A percentile compares a stretch with the other conserved stretches of the same genome.
These are phyloP conservation scores for Parauchenoglanis punctatus DNA, from an alignment of 2,797 vertebrate species.

Conservation along the genomic window DNA sequence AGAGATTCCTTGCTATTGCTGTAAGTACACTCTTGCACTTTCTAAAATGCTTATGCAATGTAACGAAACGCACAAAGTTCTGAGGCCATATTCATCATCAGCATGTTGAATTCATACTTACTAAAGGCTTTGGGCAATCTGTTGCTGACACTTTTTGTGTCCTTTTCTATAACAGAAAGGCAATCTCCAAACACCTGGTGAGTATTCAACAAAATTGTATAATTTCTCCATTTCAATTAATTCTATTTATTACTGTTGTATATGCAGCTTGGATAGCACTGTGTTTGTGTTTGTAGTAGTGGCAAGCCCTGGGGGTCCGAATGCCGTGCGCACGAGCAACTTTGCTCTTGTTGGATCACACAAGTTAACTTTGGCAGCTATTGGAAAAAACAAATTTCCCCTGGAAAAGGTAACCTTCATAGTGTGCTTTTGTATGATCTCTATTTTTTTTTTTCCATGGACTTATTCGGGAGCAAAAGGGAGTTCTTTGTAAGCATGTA, in stretches of 20 bases:
- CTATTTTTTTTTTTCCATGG: not conserved
- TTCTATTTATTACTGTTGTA: not conserved
- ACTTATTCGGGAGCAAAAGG: not conserved
- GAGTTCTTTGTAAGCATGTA: not conserved
- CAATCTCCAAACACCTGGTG: conserved; percentile 88
- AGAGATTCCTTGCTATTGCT: conserved; percentile 90
- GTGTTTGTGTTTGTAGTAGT: conserved; percentile 72
- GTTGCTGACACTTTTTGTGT: not conserved
- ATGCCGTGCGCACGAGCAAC: conserved; percentile 88
- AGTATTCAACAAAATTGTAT: conserved; percentile 35
- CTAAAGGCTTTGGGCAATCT: not conserved
- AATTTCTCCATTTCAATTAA: too few relatives aligned
- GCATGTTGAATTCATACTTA: not conserved
- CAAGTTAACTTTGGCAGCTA: conserved; percentile 82
- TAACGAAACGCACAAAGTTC: not conserved
- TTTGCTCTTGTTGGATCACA: conserved; percentile 89
- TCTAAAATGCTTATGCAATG: not conserved
- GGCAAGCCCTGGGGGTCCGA: conserved; percentile 89
- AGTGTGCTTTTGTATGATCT: not conserved
- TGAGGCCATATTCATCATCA: not conserved
- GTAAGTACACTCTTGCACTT: conserved; percentile 75
- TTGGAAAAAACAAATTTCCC: conserved; percentile 84
- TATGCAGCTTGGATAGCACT: not conserved
- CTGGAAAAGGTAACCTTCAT: conserved; percentile 86
- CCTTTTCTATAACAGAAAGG: conserved; percentile 80